Conservation (phyloP, 2,113 vertebrate genomes). For the Heterotilapia buettikoferi region DNA sequence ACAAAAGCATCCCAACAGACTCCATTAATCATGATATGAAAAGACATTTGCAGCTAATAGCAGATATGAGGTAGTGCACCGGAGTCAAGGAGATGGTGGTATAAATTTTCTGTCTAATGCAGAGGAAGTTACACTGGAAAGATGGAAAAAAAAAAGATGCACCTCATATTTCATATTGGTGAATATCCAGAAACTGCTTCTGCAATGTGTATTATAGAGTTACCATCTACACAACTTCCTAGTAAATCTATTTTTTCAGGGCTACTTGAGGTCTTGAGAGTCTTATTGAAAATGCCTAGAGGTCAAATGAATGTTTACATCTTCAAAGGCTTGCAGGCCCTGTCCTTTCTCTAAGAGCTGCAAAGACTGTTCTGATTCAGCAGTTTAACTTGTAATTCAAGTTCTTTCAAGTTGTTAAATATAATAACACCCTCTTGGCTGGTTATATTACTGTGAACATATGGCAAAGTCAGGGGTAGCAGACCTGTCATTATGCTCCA, state of each 20-base stretch:
- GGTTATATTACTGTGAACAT: not conserved
- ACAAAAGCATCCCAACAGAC: not conserved
- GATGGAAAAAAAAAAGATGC: not conserved
- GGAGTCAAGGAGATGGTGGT: not conserved
- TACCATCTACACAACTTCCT: not conserved
- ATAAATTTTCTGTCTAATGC: not conserved
- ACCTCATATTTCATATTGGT: not conserved
- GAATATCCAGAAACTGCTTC: not conserved
- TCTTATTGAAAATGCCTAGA: not conserved
- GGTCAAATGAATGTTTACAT: not conserved
- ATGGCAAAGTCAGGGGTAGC: not conserved
- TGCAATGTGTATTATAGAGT: not conserved
- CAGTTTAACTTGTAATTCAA: not conserved
- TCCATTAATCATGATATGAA: not conserved
- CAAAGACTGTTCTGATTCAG: not conserved
- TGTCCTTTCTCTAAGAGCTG: not conserved
- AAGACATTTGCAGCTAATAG: not conserved
- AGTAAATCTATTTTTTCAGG: not conserved
- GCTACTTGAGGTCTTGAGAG: not conserved
- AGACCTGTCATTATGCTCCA: constrained; percentile 79
- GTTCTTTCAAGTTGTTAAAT: not conserved
- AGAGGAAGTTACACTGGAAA: not conserved
- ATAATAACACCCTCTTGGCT: not conserved
- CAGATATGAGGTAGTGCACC: not conserved
- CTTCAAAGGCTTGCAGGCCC: not conserved